phyloP scores from a whole-genome alignment of 2,797 vertebrate species.

The Platalea minor region DNA sequence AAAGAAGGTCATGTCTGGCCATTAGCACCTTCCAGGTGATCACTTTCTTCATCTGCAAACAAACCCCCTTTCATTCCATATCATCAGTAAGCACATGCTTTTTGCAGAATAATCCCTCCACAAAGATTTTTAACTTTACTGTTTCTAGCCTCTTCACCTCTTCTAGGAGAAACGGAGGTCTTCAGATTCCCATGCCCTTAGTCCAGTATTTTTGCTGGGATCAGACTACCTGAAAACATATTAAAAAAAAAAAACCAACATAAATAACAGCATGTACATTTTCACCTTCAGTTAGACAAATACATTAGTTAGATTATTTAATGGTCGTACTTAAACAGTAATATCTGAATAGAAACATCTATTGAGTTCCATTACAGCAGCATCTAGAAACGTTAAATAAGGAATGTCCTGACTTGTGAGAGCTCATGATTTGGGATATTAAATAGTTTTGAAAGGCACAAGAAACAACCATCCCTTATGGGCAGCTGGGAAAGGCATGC shows the following conservation, averaged over 20 bases:
- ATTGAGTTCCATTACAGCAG: neutral
- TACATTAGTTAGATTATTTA: neutral
- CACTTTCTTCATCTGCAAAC: neutral
- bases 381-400: neutral
- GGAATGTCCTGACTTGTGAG: rapidly evolving
- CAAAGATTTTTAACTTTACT: neutral
- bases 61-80: neutral
- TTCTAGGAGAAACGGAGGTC: neutral
- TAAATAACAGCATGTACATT: neutral
- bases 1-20: neutral
- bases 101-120: neutral
- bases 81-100: neutral
- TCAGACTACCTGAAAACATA: slow-evolving; percentile 20
- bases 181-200: slow-evolving; percentile 21
- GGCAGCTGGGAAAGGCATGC: neutral
- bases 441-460: neutral
- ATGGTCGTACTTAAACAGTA: neutral
- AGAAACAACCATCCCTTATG: neutral
- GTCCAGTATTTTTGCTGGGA: neutral
- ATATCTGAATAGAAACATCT: neutral
- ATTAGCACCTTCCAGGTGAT: neutral
- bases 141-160: slow-evolving; percentile 13
- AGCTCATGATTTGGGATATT: neutral
- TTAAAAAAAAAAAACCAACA: neutral
- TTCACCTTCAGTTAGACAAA: neutral